Base-by-base conservation (phyloP, 2,113 vertebrate genomes). In the Ginglymostoma cirratum region DNA sequence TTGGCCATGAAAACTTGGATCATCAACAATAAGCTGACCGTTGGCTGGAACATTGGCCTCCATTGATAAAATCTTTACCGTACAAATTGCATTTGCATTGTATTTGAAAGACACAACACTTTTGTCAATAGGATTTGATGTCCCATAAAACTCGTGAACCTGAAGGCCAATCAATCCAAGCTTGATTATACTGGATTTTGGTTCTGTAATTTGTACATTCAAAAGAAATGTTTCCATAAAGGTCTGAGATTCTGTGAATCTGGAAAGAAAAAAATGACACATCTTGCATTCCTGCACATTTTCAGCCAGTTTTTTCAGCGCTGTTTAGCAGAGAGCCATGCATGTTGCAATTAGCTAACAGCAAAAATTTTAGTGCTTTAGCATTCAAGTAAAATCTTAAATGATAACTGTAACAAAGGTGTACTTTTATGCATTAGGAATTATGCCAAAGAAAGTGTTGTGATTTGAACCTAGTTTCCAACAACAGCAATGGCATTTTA, bases 171-270 rank as follows among this genome's bases (percentile, higher is more conserved):
- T 76, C 69, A 95, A 96, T 30, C 97, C 98, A 96, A 97, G 89
- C 45, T 97, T 94, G 96, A 97, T 96, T 96, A 98, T 86, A 38
- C 96, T 96, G 7, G 96, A 96, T 27, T 95, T 89, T 0, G 97
- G 85, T 85, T 97, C 98, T 94, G 97, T 96, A 95, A 98, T 97
- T 96, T 90, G 90, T 96, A 98, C 61, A 1, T 61, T 96, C 96
- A 98, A 95, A 2, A 97, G 5, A 96, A 98, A 96, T 0, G 83
- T 97, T 97, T 98, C 97, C 97, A 96, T 95, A 85, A 96, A 94
- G 0, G 98, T 98, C 87, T 98, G 97, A 0, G 96, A 97, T 86
- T 97, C 97, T 78, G 97, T 97, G 97, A 98, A 98, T 96, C 98
- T 98, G 96, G 96, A 96, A 96, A 96, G 96, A 78, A 96, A 30